Percentiles rank a stretch among this genome's conserved stretches.
Conservation (phyloP, 2,888 invertebrate genomes). For the Lycophotia porphyrea region DNA sequence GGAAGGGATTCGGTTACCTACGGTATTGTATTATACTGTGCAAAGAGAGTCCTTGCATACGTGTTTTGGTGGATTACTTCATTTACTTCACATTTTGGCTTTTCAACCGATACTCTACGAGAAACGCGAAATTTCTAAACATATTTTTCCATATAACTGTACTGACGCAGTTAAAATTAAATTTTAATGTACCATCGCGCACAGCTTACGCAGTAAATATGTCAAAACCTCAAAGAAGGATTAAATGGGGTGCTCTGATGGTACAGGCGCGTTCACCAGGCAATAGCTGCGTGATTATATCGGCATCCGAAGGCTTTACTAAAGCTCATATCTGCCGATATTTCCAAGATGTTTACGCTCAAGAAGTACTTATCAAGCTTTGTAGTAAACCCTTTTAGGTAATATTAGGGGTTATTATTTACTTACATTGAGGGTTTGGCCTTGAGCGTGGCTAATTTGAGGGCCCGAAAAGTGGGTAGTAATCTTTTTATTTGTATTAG, state of each 20-base stretch:
- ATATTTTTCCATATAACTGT: constrained; percentile 1
- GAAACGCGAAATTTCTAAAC: background rate
- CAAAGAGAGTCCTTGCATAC: background rate
- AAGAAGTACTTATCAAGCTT: constrained; percentile 52
- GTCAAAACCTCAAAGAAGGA: constrained; percentile 60
- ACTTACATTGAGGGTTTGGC: constrained; percentile 42
- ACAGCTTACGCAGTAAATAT: constrained; percentile 43
- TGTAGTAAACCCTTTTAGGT: constrained; percentile 51
- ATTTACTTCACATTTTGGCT: background rate
- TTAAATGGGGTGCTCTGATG: constrained; percentile 33
- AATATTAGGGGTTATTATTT: constrained; percentile 57
- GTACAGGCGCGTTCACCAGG: constrained; percentile 46
- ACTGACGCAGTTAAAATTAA: constrained; percentile 31
- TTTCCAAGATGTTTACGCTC: constrained; percentile 57
- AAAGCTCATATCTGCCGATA: constrained; percentile 53
- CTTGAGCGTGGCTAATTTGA: constrained; percentile 50
- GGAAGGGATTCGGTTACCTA: background rate
- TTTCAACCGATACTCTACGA: background rate
- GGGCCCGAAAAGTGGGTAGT: constrained; percentile 32
- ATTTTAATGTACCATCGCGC: constrained; percentile 42
- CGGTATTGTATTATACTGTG: background rate
- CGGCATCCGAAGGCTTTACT: constrained; percentile 43
- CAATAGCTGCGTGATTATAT: constrained; percentile 59
- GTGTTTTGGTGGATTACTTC: background rate
- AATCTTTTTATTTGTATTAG: constrained; percentile 51